phyloP scores from a whole-genome alignment of 2,113 vertebrate species.

The Serilophus lunatus region DNA sequence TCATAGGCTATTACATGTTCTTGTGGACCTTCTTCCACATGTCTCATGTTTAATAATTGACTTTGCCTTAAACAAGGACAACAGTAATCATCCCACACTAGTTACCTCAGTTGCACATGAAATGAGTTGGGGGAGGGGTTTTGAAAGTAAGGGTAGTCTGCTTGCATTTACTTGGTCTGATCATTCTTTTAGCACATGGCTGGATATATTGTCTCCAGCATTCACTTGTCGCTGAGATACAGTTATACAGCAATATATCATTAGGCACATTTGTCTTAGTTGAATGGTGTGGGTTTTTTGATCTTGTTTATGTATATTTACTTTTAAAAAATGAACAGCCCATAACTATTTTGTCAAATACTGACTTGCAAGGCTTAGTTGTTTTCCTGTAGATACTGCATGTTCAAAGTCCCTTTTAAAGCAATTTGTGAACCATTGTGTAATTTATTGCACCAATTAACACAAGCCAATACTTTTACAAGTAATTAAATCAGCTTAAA shows the following conservation, averaged over 20 bases:
- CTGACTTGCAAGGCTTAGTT: background rate
- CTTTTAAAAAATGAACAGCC: background rate
- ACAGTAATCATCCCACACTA: background rate
- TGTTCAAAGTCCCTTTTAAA: background rate
- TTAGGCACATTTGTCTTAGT: background rate
- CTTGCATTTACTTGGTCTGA: background rate
- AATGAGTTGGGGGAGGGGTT: accelerated
- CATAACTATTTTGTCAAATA: background rate
- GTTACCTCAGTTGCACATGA: background rate
- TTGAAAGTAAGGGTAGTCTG: background rate
- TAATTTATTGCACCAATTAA: conserved; percentile 58
- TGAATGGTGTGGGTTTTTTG: background rate
- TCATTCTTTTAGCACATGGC: background rate
- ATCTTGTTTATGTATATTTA: background rate
- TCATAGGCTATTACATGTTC: background rate
- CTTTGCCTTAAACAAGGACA: background rate
- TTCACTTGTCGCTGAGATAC: background rate
- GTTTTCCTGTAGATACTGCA: background rate
- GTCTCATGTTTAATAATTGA: background rate
- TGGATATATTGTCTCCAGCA: background rate
- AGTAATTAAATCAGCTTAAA: conserved; percentile 47
- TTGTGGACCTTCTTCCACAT: background rate
- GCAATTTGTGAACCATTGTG: background rate
- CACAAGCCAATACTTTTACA: conserved; percentile 48
- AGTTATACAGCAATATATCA: background rate